A percentile compares a stretch with the other conserved stretches of the same genome.
Evolutionary conservation across 2,797 vertebrate genomes (phyloP).

Genomic region (Syngnathus rostellatus): DNA sequence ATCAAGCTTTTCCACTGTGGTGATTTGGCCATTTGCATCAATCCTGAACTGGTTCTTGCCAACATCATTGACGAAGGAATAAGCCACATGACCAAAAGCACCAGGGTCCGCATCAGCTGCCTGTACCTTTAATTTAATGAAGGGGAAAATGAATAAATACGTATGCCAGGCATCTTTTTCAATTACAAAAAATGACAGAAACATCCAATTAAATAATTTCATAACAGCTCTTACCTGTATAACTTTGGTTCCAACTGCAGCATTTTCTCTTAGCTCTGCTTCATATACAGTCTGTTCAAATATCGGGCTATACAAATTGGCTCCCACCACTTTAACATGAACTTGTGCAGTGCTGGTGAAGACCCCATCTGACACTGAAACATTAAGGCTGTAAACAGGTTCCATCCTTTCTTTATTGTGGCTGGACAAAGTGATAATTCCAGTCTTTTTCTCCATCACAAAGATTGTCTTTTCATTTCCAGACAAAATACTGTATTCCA

Average conservation of each 20-base stretch:
- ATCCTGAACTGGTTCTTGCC: slow-evolving; percentile 85
- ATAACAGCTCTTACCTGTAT: slow-evolving; percentile 67
- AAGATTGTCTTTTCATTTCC: slow-evolving; percentile 90
- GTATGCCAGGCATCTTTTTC: not conserved
- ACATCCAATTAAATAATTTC: not conserved
- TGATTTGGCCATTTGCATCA: slow-evolving; percentile 81
- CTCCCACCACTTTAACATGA: slow-evolving; percentile 80
- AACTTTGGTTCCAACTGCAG: slow-evolving; percentile 80
- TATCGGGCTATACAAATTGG: slow-evolving; percentile 84
- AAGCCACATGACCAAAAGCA: slow-evolving; percentile 76
- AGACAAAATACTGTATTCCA: slow-evolving; percentile 89
- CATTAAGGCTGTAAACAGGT: slow-evolving; percentile 81
- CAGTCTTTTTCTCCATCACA: slow-evolving; percentile 79
- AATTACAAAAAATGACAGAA: not conserved
- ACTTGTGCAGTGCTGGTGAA: slow-evolving; percentile 95
- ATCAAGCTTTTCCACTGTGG: slow-evolving; percentile 84
- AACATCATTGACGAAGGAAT: slow-evolving; percentile 83
- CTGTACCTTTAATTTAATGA: slow-evolving; percentile 59
- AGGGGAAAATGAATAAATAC: not conserved
- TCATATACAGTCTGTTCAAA: slow-evolving; percentile 84
- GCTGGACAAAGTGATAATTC: slow-evolving; percentile 82
- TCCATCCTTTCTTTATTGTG: slow-evolving; percentile 88
- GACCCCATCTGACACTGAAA: slow-evolving; percentile 92
- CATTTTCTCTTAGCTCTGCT: slow-evolving; percentile 85
- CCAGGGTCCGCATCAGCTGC: slow-evolving; percentile 88